phyloP scores from a whole-genome alignment of 2,113 vertebrate genomes.

The Megaleporinus macrocephalus region DNA sequence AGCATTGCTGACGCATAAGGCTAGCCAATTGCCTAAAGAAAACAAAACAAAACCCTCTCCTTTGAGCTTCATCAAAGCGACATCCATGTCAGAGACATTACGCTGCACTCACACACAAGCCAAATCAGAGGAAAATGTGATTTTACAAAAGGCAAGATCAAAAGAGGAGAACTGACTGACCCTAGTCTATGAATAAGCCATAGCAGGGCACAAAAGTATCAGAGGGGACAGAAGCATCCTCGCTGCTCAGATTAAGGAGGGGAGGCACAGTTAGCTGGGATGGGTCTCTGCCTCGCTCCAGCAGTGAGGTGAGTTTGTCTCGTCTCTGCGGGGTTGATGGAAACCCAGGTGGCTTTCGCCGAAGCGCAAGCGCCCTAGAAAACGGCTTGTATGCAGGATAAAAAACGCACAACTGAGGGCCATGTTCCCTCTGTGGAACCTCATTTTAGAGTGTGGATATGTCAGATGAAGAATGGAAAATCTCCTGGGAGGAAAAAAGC shows the following conservation, averaged over 20 bases:
- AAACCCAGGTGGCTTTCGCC: conserved; percentile 55
- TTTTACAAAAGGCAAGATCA: conserved; percentile 5
- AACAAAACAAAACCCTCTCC: not conserved
- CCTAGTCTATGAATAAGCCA: conserved; percentile 43
- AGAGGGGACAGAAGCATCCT: conserved; percentile 12
- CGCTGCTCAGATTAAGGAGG: conserved; percentile 8
- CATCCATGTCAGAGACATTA: not conserved
- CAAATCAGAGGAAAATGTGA: conserved; percentile 21
- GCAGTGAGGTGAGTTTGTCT: conserved; percentile 30
- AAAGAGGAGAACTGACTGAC: conserved; percentile 27
- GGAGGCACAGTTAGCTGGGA: conserved; percentile 33
- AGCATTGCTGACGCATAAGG: not conserved
- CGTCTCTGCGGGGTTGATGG: conserved; percentile 42
- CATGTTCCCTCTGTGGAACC: conserved; percentile 32
- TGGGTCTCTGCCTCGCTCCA: conserved; percentile 14
- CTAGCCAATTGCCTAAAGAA: conserved; percentile 5
- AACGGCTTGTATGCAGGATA: conserved; percentile 46
- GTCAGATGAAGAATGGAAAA: conserved; percentile 17
- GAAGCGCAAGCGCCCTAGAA: conserved; percentile 52
- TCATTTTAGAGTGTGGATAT: not conserved
- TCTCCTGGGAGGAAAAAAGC: not conserved
- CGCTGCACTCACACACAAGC: not conserved
- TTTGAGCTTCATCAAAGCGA: conserved; percentile 18
- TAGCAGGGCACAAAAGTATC: conserved; percentile 8
- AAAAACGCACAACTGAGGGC: conserved; percentile 28